Base-by-base conservation (phyloP, 2,797 vertebrate genomes). In the Gadopsis marmoratus region DNA sequence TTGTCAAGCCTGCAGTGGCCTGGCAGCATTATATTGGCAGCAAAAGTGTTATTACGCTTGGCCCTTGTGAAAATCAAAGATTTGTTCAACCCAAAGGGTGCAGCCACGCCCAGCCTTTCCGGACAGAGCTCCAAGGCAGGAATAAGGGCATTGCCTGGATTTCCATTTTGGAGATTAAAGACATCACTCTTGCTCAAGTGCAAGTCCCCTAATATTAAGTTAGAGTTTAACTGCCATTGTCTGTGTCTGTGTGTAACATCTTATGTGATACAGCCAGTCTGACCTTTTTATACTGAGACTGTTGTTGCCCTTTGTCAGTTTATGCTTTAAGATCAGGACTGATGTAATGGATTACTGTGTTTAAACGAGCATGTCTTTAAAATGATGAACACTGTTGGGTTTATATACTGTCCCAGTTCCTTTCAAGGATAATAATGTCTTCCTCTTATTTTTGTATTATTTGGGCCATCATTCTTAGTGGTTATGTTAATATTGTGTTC, bases 131-230 rank as follows among this genome's bases (percentile, higher is more conserved):
- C 48, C 3, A 19, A 64, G 77, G 60, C 70, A 74, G 68, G 60
- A 88, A 43, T 63, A 54, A 85, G 54, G 71, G 31, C 66, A 51
- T 7, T 61, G 71, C 73, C 65, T 77, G 66, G 53, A 75, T 90
- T 86, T 85, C 63, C 76, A 82, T 82, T 88, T 47, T 62, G 51
- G 37, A 81, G 80, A 89, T 88, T 88, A 88, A 87, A 87, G 41
- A 71, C 88, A 85, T 93, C 81, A 80, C 74, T 92, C 81, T 82
- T 48, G 48, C 77, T 85, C 55, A 7, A 23, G 43, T 8, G 17
- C 26, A 41, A 41, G 21, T 53, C 59, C 21, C 43, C 9, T 5
- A 53, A 54, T 12, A 11, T 65, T 47, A 48, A 53, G 51, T 33
- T 56, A 26, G 62, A 61, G 41, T 50, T 47, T 29, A 50, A 13